Evolutionary conservation across 2,888 invertebrate species (phyloP), one percentile per base, ranked within the genome.

Genomic region (Macrosiphum euphorbiae): DNA sequence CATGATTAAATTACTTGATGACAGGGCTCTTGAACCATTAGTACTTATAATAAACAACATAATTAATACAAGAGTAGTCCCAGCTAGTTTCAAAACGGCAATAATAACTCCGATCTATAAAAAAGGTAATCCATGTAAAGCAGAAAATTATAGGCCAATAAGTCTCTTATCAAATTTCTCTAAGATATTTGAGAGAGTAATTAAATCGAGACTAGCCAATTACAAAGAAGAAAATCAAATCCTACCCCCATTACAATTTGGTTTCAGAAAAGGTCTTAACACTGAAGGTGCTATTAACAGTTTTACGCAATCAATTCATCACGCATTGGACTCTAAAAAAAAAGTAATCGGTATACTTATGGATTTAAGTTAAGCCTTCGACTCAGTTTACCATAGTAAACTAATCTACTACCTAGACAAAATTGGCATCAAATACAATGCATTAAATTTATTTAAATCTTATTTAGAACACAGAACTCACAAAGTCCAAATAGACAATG

Each of bases 1-100:
- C 44, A 26, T 86, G n/a, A 50, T 86, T 86, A 86, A 86, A 47
- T 47, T 86, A 86, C 86, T 47, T 24, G 26, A 86, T 86, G 47
- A 86, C 13, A 86, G 24, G 13, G 86, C 26, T 3, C 26, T 47
- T 28, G 47, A 86, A 24, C 86, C 24, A 86, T 86, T 86, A 86
- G 86, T 86, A 24, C 16, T 8, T 28, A 86, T 28, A 86, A 50
- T 86, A 44, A 78, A 78, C 13, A 78, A 10, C 13, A 78, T 35
- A 78, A 78, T 35, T 35, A 78, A 78, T n/a, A 78, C 78, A 78
- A 13, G 35, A 78, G 35, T 78, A 78, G 13, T 78, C 2, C 13
- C 16, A 52, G 52, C 13, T 35, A 78, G 78, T 13, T 78, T 78
- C 78, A 78, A 78, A 78, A 78, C 16, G 16, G 52, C 52, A 16